Base-by-base conservation (phyloP, 2,797 vertebrate species). In the Myotis daubentonii region DNA sequence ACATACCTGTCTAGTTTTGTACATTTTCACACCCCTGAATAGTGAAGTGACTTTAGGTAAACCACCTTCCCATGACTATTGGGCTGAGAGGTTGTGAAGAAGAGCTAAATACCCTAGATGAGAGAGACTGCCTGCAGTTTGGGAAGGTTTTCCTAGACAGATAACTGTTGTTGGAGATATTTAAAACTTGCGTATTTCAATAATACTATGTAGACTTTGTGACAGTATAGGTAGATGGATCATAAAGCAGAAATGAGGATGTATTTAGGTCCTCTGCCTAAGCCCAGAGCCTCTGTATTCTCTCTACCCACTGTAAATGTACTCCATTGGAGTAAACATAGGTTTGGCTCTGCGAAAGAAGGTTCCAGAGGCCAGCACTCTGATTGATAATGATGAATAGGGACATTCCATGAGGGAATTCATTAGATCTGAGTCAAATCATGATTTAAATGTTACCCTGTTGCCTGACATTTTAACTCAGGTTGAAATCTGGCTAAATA, bases 401-500 rank as follows among this genome's bases (percentile, higher is more conserved):
- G 30, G n/a, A 81, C 33, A 84, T 81, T 79, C 10, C 36, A 55
- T 66, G 60, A 93, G 16, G 72, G 57, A 65, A n/a, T 88, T 93
- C 60, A 71, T 92, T 83, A 91, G 25, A 55, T 47, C 53, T 75
- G 53, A 87, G 83, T 94, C 60, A 87, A 80, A 84, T 94, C 41
- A 30, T 38, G 68, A 80, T 76, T 87, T 87, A 91, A 84, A 62
- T 80, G 23, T 16, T 78, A 75, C 12, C 51, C 55, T 82, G 38
- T 95, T 92, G 90, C 30, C 47, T 84, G 38, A 88, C 51, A 85
- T 57, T 71, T 91, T 33, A 89, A 91, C 89, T 81, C 17, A 91
- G 75, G 9, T 94, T 96, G 70, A 89, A 94, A 90, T 81, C 75
- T 95, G 81, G 70, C 76, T 83, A 92, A 93, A 68, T 36, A 82